A percentile compares a stretch with the other conserved stretches of the same genome.
These are phyloP conservation scores for Philopedon plagiatum DNA, from an alignment of 2,888 invertebrate genomes.

Conservation along the genomic window DNA sequence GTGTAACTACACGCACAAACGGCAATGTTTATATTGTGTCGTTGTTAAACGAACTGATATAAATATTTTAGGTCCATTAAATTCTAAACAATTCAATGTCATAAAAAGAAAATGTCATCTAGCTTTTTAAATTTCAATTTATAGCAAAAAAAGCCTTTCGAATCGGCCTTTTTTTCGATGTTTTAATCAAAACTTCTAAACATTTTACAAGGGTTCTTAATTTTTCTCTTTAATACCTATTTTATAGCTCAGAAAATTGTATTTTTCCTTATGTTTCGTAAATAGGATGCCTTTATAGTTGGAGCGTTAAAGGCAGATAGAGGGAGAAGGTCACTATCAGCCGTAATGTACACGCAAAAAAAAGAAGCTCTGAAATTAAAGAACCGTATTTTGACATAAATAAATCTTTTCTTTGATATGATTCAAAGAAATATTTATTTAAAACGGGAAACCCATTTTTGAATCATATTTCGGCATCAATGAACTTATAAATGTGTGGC, in stretches of 20 bases:
- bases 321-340: background rate
- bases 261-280: conserved; percentile 12
- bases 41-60: too few species aligned
- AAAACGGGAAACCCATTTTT: too few species aligned
- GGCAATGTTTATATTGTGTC: too few species aligned
- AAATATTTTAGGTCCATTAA: too few species aligned
- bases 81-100: too few species aligned
- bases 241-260: background rate
- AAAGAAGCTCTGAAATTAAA: too few species aligned
- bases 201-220: background rate
- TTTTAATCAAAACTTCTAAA: conserved; percentile 10
- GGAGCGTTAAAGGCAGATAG: background rate
- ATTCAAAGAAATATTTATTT: too few species aligned
- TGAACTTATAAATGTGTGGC: too few species aligned
- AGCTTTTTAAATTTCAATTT: background rate
- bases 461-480: too few species aligned
- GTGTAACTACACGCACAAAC: too few species aligned
- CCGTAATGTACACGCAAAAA: background rate
- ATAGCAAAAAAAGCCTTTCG: background rate
- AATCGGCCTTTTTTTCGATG: background rate
- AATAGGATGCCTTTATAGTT: background rate
- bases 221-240: conserved; percentile 1
- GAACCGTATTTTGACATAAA: too few species aligned
- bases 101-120: background rate
- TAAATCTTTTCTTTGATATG: too few species aligned